These are phyloP conservation scores for Yponomeuta malinellus DNA, from an alignment of 2,888 invertebrate species.

Conservation along the genomic window DNA sequence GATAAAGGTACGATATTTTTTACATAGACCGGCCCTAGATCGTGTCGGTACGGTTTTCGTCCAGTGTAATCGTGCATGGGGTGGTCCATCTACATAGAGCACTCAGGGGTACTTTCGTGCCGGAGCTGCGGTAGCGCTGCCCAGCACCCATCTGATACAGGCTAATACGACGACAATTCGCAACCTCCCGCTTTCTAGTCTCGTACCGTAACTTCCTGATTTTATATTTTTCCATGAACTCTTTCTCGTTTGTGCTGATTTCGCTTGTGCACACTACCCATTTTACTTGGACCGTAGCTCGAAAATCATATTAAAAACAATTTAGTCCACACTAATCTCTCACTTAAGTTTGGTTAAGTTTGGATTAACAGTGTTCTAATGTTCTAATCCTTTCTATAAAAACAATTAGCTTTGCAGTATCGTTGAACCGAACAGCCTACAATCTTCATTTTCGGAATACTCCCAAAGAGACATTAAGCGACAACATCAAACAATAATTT, in stretches of 20 bases:
- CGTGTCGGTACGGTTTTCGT: too few species aligned
- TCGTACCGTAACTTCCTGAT: constrained; percentile 19
- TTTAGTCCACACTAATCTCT: constrained; percentile 3
- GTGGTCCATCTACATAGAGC: not conserved
- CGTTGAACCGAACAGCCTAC: not conserved
- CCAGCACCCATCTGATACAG: constrained; percentile 52
- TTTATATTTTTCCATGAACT: constrained; percentile 16
- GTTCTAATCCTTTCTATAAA: not conserved
- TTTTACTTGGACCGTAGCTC: not conserved
- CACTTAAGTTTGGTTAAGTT: constrained; percentile 13
- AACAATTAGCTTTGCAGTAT: not conserved
- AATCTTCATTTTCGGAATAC: constrained; percentile 6
- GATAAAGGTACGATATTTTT: too few species aligned
- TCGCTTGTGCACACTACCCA: not conserved
- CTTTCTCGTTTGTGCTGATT: not conserved
- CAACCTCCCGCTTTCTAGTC: constrained; percentile 41
- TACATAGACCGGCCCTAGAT: too few species aligned
- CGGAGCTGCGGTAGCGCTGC: constrained; percentile 28
- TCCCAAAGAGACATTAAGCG: constrained; percentile 35
- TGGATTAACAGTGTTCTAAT: not conserved
- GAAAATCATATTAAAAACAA: not conserved
- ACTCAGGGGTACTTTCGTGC: not conserved
- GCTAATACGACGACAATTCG: constrained; percentile 64
- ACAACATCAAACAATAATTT: constrained; percentile 75
- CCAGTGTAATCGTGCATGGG: not conserved